phyloP scores from a whole-genome alignment of 1,140 invertebrate genomes.

The Druon quercuslanigerum region DNA sequence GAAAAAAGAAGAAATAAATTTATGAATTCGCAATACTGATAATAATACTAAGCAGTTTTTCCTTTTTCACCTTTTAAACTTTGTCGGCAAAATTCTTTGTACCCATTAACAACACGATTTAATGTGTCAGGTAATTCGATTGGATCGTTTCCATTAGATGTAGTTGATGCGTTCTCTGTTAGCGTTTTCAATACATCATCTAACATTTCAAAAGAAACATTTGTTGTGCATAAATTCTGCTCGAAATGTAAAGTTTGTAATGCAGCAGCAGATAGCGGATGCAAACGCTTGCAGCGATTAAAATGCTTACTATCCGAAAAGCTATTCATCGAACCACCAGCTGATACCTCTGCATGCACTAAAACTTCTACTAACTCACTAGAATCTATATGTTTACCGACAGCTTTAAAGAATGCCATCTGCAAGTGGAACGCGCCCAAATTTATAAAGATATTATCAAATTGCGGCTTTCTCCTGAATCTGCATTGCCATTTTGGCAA shows the following conservation, averaged over 20 bases:
- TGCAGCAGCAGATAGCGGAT: constrained; percentile 60
- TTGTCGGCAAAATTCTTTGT: constrained; percentile 39
- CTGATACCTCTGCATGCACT: constrained; percentile 68
- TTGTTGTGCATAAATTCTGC: constrained; percentile 53
- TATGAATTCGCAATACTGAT: constrained; percentile 51
- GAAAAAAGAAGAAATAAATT: constrained; percentile 50
- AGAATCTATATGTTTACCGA: constrained; percentile 71
- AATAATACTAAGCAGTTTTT: constrained; percentile 61
- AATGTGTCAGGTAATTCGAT: constrained; percentile 33
- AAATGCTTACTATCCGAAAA: constrained; percentile 70
- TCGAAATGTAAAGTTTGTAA: constrained; percentile 60
- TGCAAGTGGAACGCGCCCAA: constrained; percentile 73
- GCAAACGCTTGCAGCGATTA: no score
- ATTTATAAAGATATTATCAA: constrained; percentile 71
- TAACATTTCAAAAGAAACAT: constrained; percentile 35
- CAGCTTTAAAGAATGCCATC: constrained; percentile 73
- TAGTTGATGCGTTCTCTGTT: background rate
- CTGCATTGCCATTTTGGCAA: constrained; percentile 64
- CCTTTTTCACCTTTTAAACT: constrained; percentile 55
- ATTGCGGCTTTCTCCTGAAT: constrained; percentile 56
- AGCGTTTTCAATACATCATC: constrained; percentile 23
- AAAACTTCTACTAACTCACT: constrained; percentile 69
- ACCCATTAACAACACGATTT: constrained; percentile 32
- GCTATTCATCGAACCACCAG: constrained; percentile 66
- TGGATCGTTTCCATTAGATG: constrained; percentile 23